These are phyloP conservation scores for Chelonia mydas DNA, from an alignment of 2,797 vertebrate genomes.

Conservation along the genomic window DNA sequence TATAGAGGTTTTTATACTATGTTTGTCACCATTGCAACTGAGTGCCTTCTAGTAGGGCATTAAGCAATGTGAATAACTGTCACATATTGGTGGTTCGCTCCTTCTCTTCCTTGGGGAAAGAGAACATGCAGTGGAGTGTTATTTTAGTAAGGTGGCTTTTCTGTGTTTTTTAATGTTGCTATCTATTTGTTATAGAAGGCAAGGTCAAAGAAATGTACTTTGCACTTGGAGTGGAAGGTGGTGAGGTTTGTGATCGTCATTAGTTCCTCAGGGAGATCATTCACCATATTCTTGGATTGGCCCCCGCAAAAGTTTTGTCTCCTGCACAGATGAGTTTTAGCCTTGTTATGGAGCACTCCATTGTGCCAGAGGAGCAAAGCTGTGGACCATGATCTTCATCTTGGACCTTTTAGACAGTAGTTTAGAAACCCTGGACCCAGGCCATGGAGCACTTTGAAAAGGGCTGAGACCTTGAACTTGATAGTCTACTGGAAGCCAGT, in stretches of 20 bases:
- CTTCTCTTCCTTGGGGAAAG: not conserved
- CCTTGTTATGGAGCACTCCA: not conserved
- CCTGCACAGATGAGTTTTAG: not conserved
- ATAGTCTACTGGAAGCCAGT: not conserved
- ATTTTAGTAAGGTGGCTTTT: not conserved
- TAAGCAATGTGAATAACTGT: not conserved
- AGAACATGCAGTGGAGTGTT: not conserved
- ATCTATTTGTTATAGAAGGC: not conserved
- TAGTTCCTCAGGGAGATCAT: not conserved
- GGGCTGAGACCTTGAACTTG: not conserved
- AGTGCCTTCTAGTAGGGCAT: not conserved
- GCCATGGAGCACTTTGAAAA: not conserved
- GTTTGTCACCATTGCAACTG: not conserved
- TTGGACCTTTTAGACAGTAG: not conserved
- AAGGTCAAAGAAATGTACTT: not conserved
- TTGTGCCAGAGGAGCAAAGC: not conserved
- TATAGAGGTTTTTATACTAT: not conserved
- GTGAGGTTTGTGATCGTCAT: not conserved
- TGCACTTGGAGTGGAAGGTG: not conserved
- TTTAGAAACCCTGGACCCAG: not conserved
- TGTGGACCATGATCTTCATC: not conserved
- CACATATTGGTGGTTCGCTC: not conserved
- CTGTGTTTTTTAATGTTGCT: not conserved
- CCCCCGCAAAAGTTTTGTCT: not conserved
- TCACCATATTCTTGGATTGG: not conserved